Evolutionary conservation across 1,140 invertebrate genomes (phyloP).

Genomic region (Coelopa frigida): DNA sequence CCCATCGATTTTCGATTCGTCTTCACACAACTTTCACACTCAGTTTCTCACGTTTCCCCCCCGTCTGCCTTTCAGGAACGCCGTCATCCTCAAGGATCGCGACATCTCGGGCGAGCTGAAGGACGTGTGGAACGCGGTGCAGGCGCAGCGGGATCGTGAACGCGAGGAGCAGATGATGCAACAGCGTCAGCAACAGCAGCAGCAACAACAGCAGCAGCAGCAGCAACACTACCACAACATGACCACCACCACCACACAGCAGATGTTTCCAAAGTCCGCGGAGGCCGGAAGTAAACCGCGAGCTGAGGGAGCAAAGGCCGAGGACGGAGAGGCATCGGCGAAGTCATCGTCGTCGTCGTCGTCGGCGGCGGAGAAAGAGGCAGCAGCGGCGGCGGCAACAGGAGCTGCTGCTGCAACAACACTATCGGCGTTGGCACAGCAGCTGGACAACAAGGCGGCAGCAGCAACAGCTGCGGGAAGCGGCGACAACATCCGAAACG

Average conservation of each 20-base stretch:
- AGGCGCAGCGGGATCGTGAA: slow-evolving; percentile 55
- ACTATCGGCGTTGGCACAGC: slow-evolving; percentile 33
- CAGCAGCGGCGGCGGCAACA: background rate
- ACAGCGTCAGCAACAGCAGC: slow-evolving; percentile 37
- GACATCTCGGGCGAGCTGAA: slow-evolving; percentile 65
- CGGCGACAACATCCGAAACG: slow-evolving; percentile 19
- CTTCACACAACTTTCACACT: no score
- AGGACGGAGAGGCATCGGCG: background rate
- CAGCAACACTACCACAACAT: slow-evolving; percentile 31
- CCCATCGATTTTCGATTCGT: no score
- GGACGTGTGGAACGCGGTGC: slow-evolving; percentile 63
- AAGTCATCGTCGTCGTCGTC: background rate
- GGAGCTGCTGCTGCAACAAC: slow-evolving; percentile 8
- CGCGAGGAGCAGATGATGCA: slow-evolving; percentile 44
- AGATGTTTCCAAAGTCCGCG: slow-evolving; percentile 40
- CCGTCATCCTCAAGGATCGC: slow-evolving; percentile 58
- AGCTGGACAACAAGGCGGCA: slow-evolving; percentile 32
- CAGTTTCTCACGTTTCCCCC: no score
- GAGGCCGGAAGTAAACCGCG: slow-evolving; percentile 13
- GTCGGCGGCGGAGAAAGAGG: slow-evolving; percentile 1
- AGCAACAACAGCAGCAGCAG: slow-evolving; percentile 30
- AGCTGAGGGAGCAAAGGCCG: background rate
- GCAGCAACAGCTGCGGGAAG: background rate
- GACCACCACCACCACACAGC: slow-evolving; percentile 38
- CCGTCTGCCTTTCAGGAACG: slow-evolving; percentile 46